A percentile compares a stretch with the other conserved stretches of the same genome.
Evolutionary conservation across 2,113 vertebrate species (phyloP).

Genomic region (Hepsetus odoe): DNA sequence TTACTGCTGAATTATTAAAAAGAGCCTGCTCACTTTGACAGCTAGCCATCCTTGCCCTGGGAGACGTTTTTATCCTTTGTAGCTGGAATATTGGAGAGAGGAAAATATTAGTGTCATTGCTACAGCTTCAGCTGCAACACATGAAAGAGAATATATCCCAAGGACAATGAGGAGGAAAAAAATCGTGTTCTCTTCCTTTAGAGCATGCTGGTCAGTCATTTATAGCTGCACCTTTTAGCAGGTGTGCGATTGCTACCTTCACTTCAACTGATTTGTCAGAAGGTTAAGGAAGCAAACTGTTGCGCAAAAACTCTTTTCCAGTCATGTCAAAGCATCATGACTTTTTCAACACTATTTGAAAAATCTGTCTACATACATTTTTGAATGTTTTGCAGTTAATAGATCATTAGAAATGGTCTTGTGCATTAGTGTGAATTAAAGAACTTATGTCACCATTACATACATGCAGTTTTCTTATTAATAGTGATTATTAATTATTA

Average conservation of each 20-base stretch:
- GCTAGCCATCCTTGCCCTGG: neutral
- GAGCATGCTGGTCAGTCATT: neutral
- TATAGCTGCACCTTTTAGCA: neutral
- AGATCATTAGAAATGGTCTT: no score
- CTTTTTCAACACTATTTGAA: neutral
- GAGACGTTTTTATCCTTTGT: neutral
- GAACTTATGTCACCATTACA: no score
- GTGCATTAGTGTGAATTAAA: no score
- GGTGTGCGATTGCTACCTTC: neutral
- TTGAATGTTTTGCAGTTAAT: no score
- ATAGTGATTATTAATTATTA: no score
- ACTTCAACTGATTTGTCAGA: neutral
- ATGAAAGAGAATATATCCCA: slow-evolving; percentile 11
- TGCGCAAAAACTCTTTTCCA: no score
- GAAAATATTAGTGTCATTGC: slow-evolving; percentile 3
- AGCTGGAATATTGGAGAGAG: neutral
- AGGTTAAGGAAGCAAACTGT: neutral
- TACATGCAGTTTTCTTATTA: no score
- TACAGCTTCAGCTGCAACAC: neutral
- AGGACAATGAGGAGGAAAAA: slow-evolving; percentile 5
- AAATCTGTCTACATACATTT: neutral
- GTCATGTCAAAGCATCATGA: neutral
- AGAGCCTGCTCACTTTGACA: neutral
- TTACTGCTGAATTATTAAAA: slow-evolving; percentile 5
- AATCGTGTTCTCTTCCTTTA: neutral